Conservation (phyloP, 2,888 invertebrate genomes). For the Eustalomyia histrio region DNA sequence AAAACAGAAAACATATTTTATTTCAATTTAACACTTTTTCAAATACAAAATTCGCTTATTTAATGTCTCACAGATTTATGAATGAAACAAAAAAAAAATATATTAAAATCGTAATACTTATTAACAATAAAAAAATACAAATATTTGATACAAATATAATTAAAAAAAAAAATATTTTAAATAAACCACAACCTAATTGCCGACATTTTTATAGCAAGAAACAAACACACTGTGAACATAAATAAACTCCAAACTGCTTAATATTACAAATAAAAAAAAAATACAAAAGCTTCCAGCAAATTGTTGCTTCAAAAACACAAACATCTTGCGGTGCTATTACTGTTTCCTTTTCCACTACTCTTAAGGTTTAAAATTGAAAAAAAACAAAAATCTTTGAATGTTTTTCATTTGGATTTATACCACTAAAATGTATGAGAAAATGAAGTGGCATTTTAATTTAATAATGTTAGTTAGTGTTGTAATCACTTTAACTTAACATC, state of each 20-base stretch:
- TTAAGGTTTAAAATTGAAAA: background rate
- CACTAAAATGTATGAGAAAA: background rate
- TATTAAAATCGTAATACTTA: background rate
- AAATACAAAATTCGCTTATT: background rate
- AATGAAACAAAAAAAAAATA: background rate
- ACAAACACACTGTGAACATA: background rate
- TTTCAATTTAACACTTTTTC: background rate
- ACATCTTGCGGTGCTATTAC: background rate
- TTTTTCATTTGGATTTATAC: background rate
- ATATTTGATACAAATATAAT: background rate
- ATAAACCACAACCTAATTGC: background rate
- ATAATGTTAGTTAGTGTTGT: constrained; percentile 14
- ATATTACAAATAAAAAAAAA: background rate
- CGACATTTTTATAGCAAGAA: background rate
- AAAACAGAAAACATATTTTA: background rate
- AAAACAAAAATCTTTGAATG: background rate
- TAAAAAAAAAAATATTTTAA: background rate
- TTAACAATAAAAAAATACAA: background rate
- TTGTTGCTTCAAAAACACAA: background rate
- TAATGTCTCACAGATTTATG: background rate
- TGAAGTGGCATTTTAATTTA: constrained; percentile 11
- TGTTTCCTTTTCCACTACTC: background rate
- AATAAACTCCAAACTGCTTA: background rate
- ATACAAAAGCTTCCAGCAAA: constrained; percentile 1
- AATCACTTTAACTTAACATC: constrained; percentile 22